These are phyloP conservation scores for Criorhina ranunculi DNA, from an alignment of 2,888 invertebrate species.

Conservation along the genomic window DNA sequence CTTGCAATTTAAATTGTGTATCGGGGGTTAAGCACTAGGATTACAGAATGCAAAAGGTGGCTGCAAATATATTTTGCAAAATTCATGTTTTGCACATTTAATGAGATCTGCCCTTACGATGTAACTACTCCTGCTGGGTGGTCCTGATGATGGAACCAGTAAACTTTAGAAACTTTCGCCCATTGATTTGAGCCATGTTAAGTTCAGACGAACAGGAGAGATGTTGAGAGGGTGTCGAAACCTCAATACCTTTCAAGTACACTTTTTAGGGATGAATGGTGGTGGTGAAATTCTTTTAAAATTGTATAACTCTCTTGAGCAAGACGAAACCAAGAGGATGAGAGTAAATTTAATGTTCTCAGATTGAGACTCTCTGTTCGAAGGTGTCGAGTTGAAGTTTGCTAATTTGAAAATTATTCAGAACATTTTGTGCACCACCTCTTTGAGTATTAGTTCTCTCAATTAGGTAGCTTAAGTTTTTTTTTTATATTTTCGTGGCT, in stretches of 20 bases:
- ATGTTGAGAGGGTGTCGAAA: conserved; percentile 62
- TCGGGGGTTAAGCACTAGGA: conserved; percentile 4
- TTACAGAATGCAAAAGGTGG: background rate
- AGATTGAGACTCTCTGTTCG: conserved; percentile 22
- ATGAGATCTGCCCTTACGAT: conserved; percentile 60
- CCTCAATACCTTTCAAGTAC: conserved; percentile 62
- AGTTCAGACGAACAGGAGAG: background rate
- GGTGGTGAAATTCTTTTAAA: conserved; percentile 46
- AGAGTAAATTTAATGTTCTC: background rate
- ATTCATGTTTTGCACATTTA: conserved; percentile 75
- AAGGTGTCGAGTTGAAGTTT: conserved; percentile 54
- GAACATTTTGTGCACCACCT: conserved; percentile 38
- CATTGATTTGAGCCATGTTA: conserved; percentile 62
- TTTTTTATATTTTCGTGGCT: background rate
- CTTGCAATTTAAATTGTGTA: conserved; percentile 59
- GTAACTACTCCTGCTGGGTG: conserved; percentile 34
- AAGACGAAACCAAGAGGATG: background rate
- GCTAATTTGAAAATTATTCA: conserved; percentile 64
- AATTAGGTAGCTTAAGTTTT: conserved; percentile 35
- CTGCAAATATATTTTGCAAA: conserved; percentile 58
- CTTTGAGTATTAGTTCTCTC: conserved; percentile 31
- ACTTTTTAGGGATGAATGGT: conserved; percentile 40
- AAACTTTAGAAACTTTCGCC: conserved; percentile 70
- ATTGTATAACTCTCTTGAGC: conserved; percentile 41
- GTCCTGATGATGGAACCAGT: conserved; percentile 21